phyloP scores from a whole-genome alignment of 2,113 vertebrate species.

The Microcebus lehilahytsara region DNA sequence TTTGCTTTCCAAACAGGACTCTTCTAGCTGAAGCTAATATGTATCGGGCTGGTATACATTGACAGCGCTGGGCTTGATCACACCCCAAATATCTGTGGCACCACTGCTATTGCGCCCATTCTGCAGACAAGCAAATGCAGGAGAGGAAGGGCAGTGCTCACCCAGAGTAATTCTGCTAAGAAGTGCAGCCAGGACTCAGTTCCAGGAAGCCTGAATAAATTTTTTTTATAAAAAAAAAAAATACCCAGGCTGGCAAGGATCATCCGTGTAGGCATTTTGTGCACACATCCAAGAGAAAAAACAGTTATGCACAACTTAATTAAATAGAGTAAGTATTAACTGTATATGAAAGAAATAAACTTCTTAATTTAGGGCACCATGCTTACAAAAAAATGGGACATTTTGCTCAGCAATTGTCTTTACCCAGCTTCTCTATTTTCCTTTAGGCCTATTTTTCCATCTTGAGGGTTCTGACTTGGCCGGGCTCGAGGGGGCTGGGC shows the following conservation, averaged over 20 bases:
- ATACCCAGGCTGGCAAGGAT: neutral
- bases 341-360: neutral
- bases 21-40: rapidly evolving
- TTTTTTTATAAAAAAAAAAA: neutral
- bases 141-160: rapidly evolving
- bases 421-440: neutral
- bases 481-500: neutral
- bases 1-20: neutral
- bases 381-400: neutral
- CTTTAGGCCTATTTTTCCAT: slow-evolving; percentile 67
- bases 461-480: slow-evolving; percentile 45
- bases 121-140: neutral
- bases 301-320: neutral
- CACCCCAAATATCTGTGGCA: rapidly evolving
- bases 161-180: too few species aligned
- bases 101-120: rapidly evolving
- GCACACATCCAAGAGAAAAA: neutral
- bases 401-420: neutral
- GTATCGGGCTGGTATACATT: rapidly evolving
- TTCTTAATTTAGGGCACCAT: neutral
- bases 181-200: neutral
- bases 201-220: neutral
- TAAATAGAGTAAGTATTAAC: neutral
- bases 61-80: rapidly evolving
- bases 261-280: neutral